Conservation (phyloP, 2,113 vertebrate genomes). For the Ibidorhyncha struthersii region DNA sequence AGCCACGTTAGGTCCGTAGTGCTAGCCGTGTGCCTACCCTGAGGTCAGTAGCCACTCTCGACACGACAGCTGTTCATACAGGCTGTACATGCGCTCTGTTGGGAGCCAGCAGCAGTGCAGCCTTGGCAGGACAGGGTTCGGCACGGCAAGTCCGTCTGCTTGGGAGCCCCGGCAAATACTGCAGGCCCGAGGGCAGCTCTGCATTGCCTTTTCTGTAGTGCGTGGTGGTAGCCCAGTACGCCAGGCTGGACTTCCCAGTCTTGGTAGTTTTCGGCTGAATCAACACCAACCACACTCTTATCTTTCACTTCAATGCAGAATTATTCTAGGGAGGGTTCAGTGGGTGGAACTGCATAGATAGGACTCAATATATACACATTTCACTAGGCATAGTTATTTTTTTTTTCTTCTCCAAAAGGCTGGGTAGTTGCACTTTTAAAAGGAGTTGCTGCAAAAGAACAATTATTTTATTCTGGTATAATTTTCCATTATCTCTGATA, state of each 20-base stretch:
- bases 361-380: background rate
- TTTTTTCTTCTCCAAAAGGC: background rate
- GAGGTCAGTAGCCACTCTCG: rapidly evolving
- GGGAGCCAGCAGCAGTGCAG: background rate
- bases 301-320: background rate
- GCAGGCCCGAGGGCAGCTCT: background rate
- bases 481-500: background rate
- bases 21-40: rapidly evolving
- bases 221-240: too few relatives aligned
- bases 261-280: background rate
- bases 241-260: background rate
- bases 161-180: rapidly evolving
- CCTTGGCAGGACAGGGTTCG: background rate
- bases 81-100: background rate
- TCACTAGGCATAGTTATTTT: background rate
- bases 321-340: background rate
- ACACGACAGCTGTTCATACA: rapidly evolving
- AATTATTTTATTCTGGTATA: background rate
- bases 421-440: background rate
- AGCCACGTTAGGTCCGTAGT: rapidly evolving
- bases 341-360: background rate
- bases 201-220: rapidly evolving
- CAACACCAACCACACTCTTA: background rate
- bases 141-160: background rate
- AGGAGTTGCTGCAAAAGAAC: background rate